Percentiles rank a stretch among this genome's conserved stretches.
These are phyloP conservation scores for Leptinotarsa haldemani DNA, from an alignment of 2,888 invertebrate genomes.

Conservation along the genomic window DNA sequence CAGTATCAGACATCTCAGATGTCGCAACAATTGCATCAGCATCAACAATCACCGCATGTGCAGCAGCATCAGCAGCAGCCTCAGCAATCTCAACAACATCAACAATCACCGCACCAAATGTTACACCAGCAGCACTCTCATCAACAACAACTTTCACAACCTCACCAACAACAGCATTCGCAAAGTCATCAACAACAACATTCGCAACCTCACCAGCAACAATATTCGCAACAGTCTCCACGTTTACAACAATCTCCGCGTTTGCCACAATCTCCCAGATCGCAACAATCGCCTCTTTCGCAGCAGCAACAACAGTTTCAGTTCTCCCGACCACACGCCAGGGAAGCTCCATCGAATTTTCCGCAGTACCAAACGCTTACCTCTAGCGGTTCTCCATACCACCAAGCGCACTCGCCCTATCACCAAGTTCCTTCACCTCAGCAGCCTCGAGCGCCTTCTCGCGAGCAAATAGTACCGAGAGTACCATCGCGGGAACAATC, in stretches of 20 bases:
- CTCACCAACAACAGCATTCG: conserved; percentile 7
- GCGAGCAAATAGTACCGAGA: conserved; percentile 47
- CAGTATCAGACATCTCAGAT: conserved; percentile 33
- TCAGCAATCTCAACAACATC: conserved; percentile 24
- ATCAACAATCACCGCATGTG: conserved; percentile 5
- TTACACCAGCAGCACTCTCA: conserved; percentile 29
- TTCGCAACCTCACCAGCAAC: background rate
- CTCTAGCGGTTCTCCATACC: conserved; percentile 41
- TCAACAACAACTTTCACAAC: conserved; percentile 31
- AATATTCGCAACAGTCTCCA: conserved; percentile 18
- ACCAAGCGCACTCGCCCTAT: conserved; percentile 42
- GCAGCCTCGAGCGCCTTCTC: conserved; percentile 46
- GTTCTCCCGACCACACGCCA: conserved; percentile 54
- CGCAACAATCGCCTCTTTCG: conserved; percentile 33
- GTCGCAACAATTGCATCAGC: conserved; percentile 22
- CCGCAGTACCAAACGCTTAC: conserved; percentile 52
- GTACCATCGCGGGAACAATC: conserved; percentile 45
- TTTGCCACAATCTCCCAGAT: background rate
- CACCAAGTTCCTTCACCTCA: conserved; percentile 45
- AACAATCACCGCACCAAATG: background rate
- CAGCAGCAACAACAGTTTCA: conserved; percentile 45
- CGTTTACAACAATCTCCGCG: conserved; percentile 18
- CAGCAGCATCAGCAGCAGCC: conserved; percentile 13
- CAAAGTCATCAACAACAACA: conserved; percentile 7
- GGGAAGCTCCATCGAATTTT: conserved; percentile 51